Percentiles rank a stretch among this genome's conserved stretches.
phyloP scores from a whole-genome alignment of 2,888 invertebrate genomes.

The Amphipoea oculea region DNA sequence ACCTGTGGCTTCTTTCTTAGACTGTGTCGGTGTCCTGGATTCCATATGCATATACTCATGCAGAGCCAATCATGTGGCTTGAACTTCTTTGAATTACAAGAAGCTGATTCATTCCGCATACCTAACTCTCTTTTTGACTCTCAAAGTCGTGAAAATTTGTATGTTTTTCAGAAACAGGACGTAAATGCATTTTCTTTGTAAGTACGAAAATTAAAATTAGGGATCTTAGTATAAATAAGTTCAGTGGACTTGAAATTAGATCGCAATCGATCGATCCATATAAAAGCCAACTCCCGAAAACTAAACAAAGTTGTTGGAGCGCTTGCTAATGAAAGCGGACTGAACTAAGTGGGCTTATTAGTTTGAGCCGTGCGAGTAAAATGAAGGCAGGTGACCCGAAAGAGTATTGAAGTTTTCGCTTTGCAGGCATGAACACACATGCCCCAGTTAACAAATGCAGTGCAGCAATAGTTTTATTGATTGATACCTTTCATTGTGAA shows the following conservation, averaged over 20 bases:
- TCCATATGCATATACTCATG: background rate
- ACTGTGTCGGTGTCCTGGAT: slow-evolving; percentile 26
- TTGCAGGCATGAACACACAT: slow-evolving; percentile 16
- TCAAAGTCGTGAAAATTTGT: background rate
- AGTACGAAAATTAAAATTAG: background rate
- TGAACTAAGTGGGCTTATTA: slow-evolving; percentile 28
- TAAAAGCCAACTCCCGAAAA: slow-evolving; percentile 8
- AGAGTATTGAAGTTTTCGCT: background rate
- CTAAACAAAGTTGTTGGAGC: slow-evolving; percentile 17
- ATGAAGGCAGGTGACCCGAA: slow-evolving; percentile 30
- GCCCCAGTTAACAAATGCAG: slow-evolving; percentile 48
- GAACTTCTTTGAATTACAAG: slow-evolving; percentile 14
- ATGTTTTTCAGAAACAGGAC: background rate
- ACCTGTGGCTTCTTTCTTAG: slow-evolving; percentile 36
- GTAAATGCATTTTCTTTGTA: background rate
- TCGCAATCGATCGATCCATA: background rate
- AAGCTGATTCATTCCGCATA: background rate
- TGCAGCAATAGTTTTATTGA: slow-evolving; percentile 46
- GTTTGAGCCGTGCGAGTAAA: slow-evolving; percentile 9
- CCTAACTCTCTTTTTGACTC: background rate
- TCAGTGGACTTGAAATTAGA: slow-evolving; percentile 8
- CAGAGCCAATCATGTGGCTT: background rate
- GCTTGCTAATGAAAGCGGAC: slow-evolving; percentile 21
- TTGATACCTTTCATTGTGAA: slow-evolving; percentile 39
- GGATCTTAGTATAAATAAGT: background rate